Evolutionary conservation across 2,113 vertebrate genomes (phyloP).

Genomic region (Setophaga coronata): DNA sequence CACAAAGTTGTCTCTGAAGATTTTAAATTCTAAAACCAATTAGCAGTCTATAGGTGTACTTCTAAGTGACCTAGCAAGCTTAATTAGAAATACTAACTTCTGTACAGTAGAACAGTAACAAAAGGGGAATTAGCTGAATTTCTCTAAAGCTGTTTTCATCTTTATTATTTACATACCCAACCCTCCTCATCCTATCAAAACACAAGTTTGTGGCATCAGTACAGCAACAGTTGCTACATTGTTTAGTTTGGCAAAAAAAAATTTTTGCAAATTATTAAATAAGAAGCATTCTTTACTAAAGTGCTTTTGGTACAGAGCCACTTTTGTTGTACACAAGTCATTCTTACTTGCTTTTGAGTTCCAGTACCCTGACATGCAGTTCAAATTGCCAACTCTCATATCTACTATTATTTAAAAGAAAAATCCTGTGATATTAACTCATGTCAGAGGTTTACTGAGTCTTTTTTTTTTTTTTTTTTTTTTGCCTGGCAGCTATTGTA

Average conservation of each 20-base stretch:
- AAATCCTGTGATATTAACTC: background rate
- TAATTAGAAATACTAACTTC: background rate
- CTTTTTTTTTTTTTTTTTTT: background rate
- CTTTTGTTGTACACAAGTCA: background rate
- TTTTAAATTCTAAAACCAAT: background rate
- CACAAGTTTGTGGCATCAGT: background rate
- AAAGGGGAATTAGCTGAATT: background rate
- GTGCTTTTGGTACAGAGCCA: background rate
- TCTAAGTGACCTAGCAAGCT: background rate
- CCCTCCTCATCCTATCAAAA: background rate
- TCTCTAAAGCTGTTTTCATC: background rate
- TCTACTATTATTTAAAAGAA: background rate
- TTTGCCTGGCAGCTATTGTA: background rate
- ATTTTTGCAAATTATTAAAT: background rate
- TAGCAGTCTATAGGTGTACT: background rate
- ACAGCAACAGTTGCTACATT: background rate
- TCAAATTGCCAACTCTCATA: background rate
- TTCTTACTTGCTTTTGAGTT: background rate
- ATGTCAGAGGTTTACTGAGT: background rate
- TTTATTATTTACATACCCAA: background rate
- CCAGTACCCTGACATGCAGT: background rate
- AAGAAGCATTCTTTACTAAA: background rate
- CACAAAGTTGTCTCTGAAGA: background rate
- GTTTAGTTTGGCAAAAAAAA: background rate
- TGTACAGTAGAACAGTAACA: background rate